A percentile compares a stretch with the other conserved stretches of the same genome.
Evolutionary conservation across 1,140 invertebrate genomes (phyloP).

Genomic region (Micrasema longulum): DNA sequence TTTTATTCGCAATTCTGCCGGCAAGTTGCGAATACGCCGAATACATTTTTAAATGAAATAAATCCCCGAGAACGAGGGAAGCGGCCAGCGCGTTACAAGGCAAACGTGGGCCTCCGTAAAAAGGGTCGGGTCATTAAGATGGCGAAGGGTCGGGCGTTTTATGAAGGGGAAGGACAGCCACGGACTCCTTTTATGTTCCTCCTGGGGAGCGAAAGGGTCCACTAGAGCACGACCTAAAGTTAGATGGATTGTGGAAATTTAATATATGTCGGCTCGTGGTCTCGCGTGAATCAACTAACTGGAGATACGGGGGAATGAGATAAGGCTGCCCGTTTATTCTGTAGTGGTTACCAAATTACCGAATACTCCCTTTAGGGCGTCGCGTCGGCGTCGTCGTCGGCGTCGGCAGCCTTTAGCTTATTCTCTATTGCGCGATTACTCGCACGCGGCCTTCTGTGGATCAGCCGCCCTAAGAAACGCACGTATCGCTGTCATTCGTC

Average conservation of each 20-base stretch:
- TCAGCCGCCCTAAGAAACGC: no score
- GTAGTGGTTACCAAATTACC: background rate
- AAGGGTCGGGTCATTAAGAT: slow-evolving; percentile 37
- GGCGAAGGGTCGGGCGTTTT: slow-evolving; percentile 23
- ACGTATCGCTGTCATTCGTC: no score
- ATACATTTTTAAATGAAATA: slow-evolving; percentile 30
- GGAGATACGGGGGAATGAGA: slow-evolving; percentile 29
- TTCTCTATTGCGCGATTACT: slow-evolving; percentile 6
- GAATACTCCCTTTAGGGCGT: background rate
- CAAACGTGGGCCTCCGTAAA: slow-evolving; percentile 18
- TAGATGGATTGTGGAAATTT: slow-evolving; percentile 39
- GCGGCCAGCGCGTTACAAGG: background rate
- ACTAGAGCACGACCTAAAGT: slow-evolving; percentile 37
- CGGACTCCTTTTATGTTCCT: slow-evolving; percentile 36
- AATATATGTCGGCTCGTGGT: slow-evolving; percentile 37
- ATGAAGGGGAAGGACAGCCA: slow-evolving; percentile 36
- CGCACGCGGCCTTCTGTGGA: background rate
- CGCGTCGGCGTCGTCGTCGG: background rate
- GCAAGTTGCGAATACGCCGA: slow-evolving; percentile 9
- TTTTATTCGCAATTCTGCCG: no score
- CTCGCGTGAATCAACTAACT: slow-evolving; percentile 34
- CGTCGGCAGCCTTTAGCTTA: background rate
- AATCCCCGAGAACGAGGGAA: background rate
- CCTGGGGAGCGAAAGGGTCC: slow-evolving; percentile 33
- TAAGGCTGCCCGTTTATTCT: slow-evolving; percentile 14